A percentile compares a stretch with the other conserved stretches of the same genome.
These are phyloP conservation scores for Leucoma salicis DNA, from an alignment of 2,888 invertebrate genomes.

Conservation along the genomic window DNA sequence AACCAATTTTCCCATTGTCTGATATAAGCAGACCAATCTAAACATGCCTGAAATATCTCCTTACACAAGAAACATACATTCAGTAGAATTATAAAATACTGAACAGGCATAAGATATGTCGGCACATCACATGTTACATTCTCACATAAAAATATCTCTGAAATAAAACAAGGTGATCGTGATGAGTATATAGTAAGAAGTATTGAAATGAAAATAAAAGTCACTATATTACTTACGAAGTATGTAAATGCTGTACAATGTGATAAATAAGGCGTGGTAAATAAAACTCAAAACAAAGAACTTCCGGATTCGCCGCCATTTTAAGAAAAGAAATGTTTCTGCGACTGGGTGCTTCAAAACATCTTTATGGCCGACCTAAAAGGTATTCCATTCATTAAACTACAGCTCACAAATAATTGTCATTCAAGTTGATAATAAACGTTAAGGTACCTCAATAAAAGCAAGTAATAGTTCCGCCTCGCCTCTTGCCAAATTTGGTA, in stretches of 20 bases:
- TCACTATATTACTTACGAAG: constrained; percentile 74
- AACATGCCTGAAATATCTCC: constrained; percentile 90
- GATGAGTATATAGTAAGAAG: no score
- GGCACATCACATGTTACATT: constrained; percentile 64
- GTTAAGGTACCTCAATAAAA: constrained; percentile 83
- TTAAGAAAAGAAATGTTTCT: constrained; percentile 91
- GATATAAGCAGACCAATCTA: constrained; percentile 87
- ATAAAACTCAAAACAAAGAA: constrained; percentile 90
- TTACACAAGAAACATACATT: constrained; percentile 86
- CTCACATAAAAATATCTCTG: constrained; percentile 80
- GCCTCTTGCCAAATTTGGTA: constrained; percentile 83
- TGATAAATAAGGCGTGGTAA: constrained; percentile 89
- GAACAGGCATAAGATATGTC: constrained; percentile 67
- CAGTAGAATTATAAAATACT: constrained; percentile 84
- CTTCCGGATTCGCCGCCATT: constrained; percentile 91
- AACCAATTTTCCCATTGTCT: constrained; percentile 93
- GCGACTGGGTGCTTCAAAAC: constrained; percentile 92
- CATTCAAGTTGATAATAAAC: not conserved
- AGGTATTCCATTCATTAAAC: constrained; percentile 4
- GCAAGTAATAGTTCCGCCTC: constrained; percentile 87
- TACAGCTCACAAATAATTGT: not conserved
- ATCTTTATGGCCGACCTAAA: constrained; percentile 87
- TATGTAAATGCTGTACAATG: constrained; percentile 88
- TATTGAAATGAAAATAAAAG: not conserved
- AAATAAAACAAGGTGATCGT: constrained; percentile 27